phyloP scores from a whole-genome alignment of 2,797 vertebrate genomes.

The Gallirallus australis region DNA sequence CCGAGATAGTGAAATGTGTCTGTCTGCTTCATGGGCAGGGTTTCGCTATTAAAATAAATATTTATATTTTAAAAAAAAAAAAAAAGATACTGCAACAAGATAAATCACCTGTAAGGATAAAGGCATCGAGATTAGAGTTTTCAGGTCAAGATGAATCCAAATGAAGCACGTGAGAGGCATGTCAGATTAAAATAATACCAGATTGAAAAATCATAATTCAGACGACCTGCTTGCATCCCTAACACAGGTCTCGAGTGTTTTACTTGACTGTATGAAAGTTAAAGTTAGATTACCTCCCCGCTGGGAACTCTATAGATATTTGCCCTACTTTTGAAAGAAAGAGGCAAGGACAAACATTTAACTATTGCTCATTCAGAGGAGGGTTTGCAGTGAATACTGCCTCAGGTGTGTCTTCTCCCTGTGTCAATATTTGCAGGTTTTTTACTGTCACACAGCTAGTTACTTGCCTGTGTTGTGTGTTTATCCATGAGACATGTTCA shows the following conservation, averaged over 20 bases:
- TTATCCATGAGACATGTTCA: background rate
- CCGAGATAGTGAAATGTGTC: background rate
- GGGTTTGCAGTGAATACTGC: background rate
- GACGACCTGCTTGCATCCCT: conserved; percentile 70
- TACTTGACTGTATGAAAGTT: conserved; percentile 66
- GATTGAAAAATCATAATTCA: conserved; percentile 73
- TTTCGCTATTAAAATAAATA: background rate
- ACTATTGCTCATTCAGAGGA: conserved; percentile 29
- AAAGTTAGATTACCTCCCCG: conserved; percentile 72
- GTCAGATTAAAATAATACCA: conserved; percentile 76
- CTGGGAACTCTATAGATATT: conserved; percentile 69
- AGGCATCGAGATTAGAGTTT: conserved; percentile 56
- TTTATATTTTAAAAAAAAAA: background rate
- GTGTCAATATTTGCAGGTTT: background rate
- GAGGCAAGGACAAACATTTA: conserved; percentile 64
- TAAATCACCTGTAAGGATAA: conserved; percentile 30
- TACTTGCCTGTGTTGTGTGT: background rate
- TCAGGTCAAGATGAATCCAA: conserved; percentile 77
- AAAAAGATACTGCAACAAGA: background rate
- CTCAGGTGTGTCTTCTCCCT: background rate
- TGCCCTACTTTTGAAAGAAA: conserved; percentile 66
- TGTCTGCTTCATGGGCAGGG: background rate
- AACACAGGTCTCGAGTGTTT: conserved; percentile 65
- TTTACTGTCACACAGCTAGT: background rate
- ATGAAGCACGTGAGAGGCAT: conserved; percentile 63